These are phyloP conservation scores for Haliclystus octoradiatus DNA, from an alignment of 30 jellyfish, hydroid and myxozoan species.

Conservation along the genomic window DNA sequence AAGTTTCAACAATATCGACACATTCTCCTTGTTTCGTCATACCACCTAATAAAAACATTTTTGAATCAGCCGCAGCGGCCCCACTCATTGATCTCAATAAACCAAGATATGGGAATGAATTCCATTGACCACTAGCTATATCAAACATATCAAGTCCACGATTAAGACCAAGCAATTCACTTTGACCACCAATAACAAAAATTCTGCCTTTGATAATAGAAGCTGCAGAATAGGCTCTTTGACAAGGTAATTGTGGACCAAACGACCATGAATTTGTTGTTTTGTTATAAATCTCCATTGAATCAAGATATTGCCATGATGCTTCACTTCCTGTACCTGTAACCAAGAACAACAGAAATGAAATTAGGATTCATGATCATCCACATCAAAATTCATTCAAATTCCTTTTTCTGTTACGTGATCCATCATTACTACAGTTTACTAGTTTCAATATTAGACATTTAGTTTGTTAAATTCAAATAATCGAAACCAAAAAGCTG, in stretches of 20 bases:
- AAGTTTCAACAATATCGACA: constrained; percentile 74
- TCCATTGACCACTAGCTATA: constrained; percentile 59
- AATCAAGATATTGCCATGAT: constrained; percentile 70
- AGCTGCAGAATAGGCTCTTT: constrained; percentile 88
- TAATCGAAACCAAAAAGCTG: too few species aligned
- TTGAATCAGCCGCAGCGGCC: constrained; percentile 51
- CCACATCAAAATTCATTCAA: too few species aligned
- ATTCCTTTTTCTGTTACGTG: too few species aligned
- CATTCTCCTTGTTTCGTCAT: constrained; percentile 76
- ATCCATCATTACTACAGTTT: too few species aligned
- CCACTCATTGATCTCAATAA: constrained; percentile 89
- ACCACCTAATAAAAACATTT: constrained; percentile 76
- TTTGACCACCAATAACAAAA: constrained; percentile 84
- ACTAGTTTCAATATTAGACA: too few species aligned
- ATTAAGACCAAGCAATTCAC: constrained; percentile 63
- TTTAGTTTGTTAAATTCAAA: too few species aligned
- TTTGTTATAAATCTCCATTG: constrained; percentile 64
- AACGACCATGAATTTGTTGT: constrained; percentile 48
- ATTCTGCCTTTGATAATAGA: constrained; percentile 51
- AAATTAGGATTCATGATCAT: too few species aligned
- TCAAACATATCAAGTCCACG: constrained; percentile 74
- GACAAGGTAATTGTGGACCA: constrained; percentile 38
- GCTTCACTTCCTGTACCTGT: constrained; percentile 53
- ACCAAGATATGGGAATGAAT: constrained; percentile 68
- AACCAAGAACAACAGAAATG: too few species aligned